phyloP scores from a whole-genome alignment of 2,888 invertebrate genomes.

The Exocentrus adspersus region DNA sequence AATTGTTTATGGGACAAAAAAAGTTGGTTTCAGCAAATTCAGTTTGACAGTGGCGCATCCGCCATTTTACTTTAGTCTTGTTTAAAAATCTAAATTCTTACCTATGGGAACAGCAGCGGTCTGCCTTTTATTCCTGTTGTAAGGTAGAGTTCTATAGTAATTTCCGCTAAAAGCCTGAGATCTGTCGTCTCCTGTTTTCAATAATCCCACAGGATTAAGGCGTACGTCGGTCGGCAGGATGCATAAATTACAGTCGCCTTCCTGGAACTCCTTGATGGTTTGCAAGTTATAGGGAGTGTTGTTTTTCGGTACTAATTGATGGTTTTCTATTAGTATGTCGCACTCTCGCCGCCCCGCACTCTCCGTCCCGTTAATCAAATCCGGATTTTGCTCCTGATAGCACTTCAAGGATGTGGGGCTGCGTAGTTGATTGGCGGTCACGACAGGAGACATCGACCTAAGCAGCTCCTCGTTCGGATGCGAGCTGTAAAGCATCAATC shows the following conservation, averaged over 20 bases:
- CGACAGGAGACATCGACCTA: conserved; percentile 51
- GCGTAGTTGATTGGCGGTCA: conserved; percentile 65
- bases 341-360: conserved; percentile 61
- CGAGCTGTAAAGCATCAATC: conserved; percentile 54
- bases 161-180: conserved; percentile 55
- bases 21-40: too few species aligned
- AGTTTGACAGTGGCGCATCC: too few species aligned
- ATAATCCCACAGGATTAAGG: conserved; percentile 80
- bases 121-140: conserved; percentile 70
- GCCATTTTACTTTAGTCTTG: too few species aligned
- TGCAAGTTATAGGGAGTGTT: conserved; percentile 32
- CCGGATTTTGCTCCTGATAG: conserved; percentile 78
- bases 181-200: conserved; percentile 59
- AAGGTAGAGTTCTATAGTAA: conserved; percentile 82
- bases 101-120: conserved; percentile 66
- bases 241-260: conserved; percentile 67
- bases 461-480: conserved; percentile 56
- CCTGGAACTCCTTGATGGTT: conserved; percentile 30
- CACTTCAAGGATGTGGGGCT: conserved; percentile 69
- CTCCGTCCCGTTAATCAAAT: conserved; percentile 82
- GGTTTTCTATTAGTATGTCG: conserved; percentile 33
- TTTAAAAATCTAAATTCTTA: conserved; percentile 17
- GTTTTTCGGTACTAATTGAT: conserved; percentile 33
- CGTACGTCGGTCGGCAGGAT: conserved; percentile 68
- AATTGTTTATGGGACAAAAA: too few species aligned